Base-by-base conservation (phyloP, 1,140 invertebrate species). In the Lanistes nyassanus region DNA sequence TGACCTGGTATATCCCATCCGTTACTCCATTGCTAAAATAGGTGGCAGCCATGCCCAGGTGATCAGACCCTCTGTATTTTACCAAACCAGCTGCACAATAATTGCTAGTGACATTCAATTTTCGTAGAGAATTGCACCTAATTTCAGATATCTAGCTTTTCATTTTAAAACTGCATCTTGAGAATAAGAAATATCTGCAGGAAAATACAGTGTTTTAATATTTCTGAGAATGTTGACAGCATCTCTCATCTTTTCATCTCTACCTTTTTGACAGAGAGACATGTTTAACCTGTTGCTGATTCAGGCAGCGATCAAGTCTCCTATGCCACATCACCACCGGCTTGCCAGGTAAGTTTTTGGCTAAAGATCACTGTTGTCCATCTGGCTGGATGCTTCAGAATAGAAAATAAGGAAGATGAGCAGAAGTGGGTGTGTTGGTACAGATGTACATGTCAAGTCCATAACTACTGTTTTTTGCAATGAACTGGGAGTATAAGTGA, bases 21-120 rank as follows among this genome's bases (percentile, higher is more conserved):
- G 88, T 47, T 86, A 90, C 67, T 79, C 89, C 26, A 79, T 92
- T 31, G 74, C 88, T 64, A 81, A 82, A 39, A 91, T 92, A 76
- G 91, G 91, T 37, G 91, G 91, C 23, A 91, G 90, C 69, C 83
- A 92, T 84, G 91, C 91, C 55, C 91, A 91, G 86, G 90, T 89
- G 76, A 75, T 56, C 19, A 23, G 26, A 21, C 19, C 42, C 19
- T 42, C 5, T 47, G 42, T 0, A n/a, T n/a, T n/a, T n/a, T n/a
- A n/a, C n/a, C n/a, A n/a, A n/a, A n/a, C n/a, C n/a, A n/a, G n/a
- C n/a, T n/a, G n/a, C n/a, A n/a, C n/a, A n/a, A n/a, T n/a, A n/a
- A n/a, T n/a, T n/a, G n/a, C n/a, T n/a, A n/a, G n/a, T n/a, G n/a
- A n/a, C n/a, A n/a, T n/a, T n/a, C n/a, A n/a, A n/a, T n/a, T n/a